Percentiles rank a stretch among this genome's conserved stretches.
These are phyloP conservation scores for Ctenomys sociabilis DNA, from an alignment of 2,113 vertebrate genomes.

Conservation along the genomic window DNA sequence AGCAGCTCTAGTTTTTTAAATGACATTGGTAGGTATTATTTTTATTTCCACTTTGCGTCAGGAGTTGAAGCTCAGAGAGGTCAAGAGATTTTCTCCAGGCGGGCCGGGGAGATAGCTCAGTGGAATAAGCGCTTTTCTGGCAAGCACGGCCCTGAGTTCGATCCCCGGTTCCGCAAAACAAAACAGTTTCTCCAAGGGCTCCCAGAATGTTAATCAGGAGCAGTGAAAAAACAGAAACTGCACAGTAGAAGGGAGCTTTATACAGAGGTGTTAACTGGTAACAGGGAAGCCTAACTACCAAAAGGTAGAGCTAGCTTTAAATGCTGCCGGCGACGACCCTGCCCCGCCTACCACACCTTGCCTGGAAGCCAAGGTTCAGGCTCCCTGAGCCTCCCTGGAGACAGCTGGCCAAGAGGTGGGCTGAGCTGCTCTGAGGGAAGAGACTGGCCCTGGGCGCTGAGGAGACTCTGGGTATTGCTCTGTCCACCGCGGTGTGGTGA, in stretches of 20 bases:
- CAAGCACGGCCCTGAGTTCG: too few species aligned
- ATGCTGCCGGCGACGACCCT: neutral
- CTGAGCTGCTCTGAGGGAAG: neutral
- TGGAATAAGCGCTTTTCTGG: too few species aligned
- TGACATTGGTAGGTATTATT: neutral
- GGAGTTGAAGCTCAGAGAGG: neutral
- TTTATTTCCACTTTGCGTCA: conserved; percentile 19
- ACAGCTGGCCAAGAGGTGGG: neutral
- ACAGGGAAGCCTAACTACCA: neutral
- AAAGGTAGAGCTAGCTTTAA: neutral
- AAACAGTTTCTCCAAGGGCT: neutral
- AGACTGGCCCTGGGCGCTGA: neutral
- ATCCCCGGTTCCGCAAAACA: too few species aligned
- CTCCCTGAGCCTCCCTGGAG: neutral
- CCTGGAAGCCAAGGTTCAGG: neutral
- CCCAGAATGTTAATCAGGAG: neutral
- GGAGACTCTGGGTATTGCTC: neutral
- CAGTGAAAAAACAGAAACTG: conserved; percentile 25
- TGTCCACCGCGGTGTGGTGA: neutral
- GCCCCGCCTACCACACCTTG: neutral
- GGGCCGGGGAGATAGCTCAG: too few species aligned
- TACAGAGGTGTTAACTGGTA: neutral
- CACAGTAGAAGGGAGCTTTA: neutral
- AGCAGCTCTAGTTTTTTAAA: neutral
- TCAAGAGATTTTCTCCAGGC: conserved; percentile 7